Percentiles rank a stretch among this genome's conserved stretches.
These are phyloP conservation scores for Herpetotheres cachinnans DNA, from an alignment of 2,113 vertebrate species.

Conservation along the genomic window DNA sequence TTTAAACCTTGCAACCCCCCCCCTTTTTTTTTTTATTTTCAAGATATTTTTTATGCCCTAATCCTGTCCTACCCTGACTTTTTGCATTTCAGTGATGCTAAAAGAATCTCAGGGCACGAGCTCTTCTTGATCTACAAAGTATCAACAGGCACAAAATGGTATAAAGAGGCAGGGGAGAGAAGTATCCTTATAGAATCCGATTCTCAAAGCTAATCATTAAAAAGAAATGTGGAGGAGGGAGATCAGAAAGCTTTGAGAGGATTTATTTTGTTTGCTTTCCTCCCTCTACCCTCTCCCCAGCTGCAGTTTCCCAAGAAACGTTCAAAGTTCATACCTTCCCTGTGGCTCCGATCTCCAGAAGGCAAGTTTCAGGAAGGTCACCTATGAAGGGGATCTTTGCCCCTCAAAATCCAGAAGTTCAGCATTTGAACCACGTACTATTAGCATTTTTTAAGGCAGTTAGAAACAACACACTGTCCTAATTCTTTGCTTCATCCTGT, in stretches of 20 bases:
- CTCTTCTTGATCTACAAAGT: background rate
- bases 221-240: background rate
- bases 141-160: background rate
- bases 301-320: background rate
- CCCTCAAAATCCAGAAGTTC: background rate
- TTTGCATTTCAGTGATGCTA: background rate
- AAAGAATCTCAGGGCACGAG: background rate
- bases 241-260: background rate
- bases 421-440: background rate
- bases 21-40: background rate
- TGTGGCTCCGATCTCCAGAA: background rate
- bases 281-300: background rate
- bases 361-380: background rate
- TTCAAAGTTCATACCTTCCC: background rate
- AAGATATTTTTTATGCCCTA: background rate
- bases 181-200: background rate
- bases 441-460: background rate
- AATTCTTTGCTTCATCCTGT: background rate
- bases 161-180: background rate
- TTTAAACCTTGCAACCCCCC: background rate
- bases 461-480: background rate
- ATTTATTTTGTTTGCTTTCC: background rate
- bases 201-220: background rate
- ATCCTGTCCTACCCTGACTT: background rate
- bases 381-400: background rate